Percentiles rank a stretch among this genome's conserved stretches.
These are phyloP conservation scores for Callimorpha dominula DNA, from an alignment of 2,888 invertebrate species.

Conservation along the genomic window DNA sequence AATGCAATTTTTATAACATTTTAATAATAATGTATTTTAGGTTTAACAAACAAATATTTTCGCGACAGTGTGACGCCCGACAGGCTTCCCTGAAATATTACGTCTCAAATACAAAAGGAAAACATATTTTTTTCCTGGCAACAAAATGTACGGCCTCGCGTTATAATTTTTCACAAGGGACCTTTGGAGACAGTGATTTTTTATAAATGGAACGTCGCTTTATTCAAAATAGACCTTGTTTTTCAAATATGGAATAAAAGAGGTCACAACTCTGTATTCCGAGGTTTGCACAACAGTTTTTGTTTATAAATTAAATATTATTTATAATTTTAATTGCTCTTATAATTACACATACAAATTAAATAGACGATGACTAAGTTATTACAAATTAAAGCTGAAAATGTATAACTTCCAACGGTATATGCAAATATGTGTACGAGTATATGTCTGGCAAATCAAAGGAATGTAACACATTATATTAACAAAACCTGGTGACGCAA, in stretches of 20 bases:
- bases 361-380: too few species aligned
- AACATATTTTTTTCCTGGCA: constrained; percentile 62
- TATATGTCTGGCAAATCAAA: too few species aligned
- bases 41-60: constrained; percentile 46
- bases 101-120: constrained; percentile 66
- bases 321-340: too few species aligned
- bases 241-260: constrained; percentile 16
- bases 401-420: too few species aligned
- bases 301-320: neutral
- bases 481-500: too few species aligned
- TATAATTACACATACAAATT: too few species aligned
- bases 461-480: too few species aligned
- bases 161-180: constrained; percentile 73
- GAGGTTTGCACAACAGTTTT: neutral
- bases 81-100: constrained; percentile 60
- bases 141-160: constrained; percentile 59
- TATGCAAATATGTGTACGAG: too few species aligned
- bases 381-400: too few species aligned
- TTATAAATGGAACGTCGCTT: constrained; percentile 57
- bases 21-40: constrained; percentile 55
- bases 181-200: constrained; percentile 60
- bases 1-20: constrained; percentile 45
- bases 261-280: neutral
- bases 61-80: constrained; percentile 41
- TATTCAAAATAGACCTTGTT: constrained; percentile 40